Base-by-base conservation (phyloP, 2,797 vertebrate species). In the Acrossocheilus fasciatus region DNA sequence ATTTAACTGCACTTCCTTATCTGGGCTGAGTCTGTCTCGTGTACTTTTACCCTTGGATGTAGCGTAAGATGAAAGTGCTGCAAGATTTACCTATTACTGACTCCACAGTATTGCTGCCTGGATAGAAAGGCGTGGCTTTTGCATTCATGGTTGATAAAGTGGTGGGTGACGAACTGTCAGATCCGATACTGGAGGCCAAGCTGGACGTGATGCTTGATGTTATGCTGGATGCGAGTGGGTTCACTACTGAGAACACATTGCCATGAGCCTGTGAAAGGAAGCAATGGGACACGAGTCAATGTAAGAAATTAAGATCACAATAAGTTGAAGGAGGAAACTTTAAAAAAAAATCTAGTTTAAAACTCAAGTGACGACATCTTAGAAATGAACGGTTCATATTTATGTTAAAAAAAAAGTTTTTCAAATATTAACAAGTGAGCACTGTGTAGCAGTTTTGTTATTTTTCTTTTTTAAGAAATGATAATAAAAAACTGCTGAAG, bases 121-220 rank as follows among this genome's bases (percentile, higher is more conserved):
- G 96, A 87, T 96, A 97, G 83, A 96, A 97, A 2, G 94, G 96
- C 72, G 96, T 95, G 86, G 96, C 94, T 92, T 96, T 96, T 91
- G 95, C 95, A 88, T 97, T 96, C 94, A 97, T 94, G 36, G 96
- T 93, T 83, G 97, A 97, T 92, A 96, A 94, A 83, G 96, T 92
- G 74, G 97, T 97, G 83, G 97, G 97, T 90, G 97, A 97, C 68
- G 97, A 98, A 89, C 96, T 96, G 84, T 97, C 96, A 20, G 97
- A 98, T 88, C 97, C 98, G n/a, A 97, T 92, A 79, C 97, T 97
- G 52, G 98, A 98, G 10, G 97, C 96, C 93, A 97, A 93, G 92
- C 97, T 98, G 82, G 97, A 98, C 2, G 96, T 96, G 91, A 97
- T 95, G 90, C 97, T 97, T 92, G 97, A 97, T 83, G 96, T 96